Conservation (phyloP, 2,888 invertebrate genomes). For the Acanthosepion lycidas region DNA sequence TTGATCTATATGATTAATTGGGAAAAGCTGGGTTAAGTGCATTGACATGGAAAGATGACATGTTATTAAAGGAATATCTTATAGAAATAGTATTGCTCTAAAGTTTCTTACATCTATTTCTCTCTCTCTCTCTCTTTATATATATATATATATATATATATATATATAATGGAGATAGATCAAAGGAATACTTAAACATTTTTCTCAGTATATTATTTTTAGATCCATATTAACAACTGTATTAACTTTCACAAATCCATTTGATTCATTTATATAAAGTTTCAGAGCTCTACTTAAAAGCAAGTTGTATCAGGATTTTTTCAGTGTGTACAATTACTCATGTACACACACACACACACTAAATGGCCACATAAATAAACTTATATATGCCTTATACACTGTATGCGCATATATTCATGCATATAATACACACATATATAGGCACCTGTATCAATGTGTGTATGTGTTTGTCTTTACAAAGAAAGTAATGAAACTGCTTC, state of each 20-base stretch:
- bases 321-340: not conserved
- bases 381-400: not conserved
- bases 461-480: not conserved
- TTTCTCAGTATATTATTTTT: not conserved
- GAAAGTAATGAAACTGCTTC: no score
- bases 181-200: not conserved
- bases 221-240: not conserved
- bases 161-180: not conserved
- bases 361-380: not conserved
- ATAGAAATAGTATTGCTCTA: no score
- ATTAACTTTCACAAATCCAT: conserved; percentile 33
- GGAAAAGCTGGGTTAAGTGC: no score
- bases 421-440: not conserved
- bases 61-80: no score
- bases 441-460: not conserved
- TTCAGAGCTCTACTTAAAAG: not conserved
- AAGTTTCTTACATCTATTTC: no score
- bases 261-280: conserved; percentile 10
- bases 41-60: not conserved
- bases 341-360: no score
- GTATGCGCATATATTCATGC: not conserved
- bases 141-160: no score
- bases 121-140: no score
- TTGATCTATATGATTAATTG: no score
- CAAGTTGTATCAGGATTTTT: not conserved